Conservation (phyloP, 1,140 invertebrate genomes). For the Pseudobourletiella spinata region DNA sequence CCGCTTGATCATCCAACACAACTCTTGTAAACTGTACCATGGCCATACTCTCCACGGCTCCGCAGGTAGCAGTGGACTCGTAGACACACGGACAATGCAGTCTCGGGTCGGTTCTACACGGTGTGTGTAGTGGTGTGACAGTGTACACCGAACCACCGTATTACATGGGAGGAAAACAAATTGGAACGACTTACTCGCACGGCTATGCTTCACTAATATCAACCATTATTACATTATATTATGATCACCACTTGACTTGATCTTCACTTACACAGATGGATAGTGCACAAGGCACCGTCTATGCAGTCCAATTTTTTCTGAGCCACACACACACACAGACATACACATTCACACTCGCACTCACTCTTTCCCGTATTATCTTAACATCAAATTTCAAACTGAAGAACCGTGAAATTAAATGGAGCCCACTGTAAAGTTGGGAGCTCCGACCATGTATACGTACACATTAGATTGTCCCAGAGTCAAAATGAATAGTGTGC, state of each 20-base stretch:
- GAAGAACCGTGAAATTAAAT: slow-evolving; percentile 37
- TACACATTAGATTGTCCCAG: background rate
- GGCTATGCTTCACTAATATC: background rate
- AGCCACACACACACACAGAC: no score
- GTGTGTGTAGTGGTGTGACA: background rate
- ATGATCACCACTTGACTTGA: slow-evolving; percentile 6
- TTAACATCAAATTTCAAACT: slow-evolving; percentile 25
- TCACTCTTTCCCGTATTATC: background rate
- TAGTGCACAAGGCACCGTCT: no score
- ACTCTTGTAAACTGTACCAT: no score
- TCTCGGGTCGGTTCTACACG: background rate
- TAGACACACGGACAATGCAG: background rate
- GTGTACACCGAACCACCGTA: no score
- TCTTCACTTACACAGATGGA: slow-evolving; percentile 3
- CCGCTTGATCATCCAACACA: no score
- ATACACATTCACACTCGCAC: no score
- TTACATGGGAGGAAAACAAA: background rate
- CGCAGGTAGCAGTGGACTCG: background rate
- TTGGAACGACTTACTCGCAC: background rate
- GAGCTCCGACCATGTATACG: background rate
- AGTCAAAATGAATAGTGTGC: no score
- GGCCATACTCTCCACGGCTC: background rate
- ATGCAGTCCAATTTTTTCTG: no score
- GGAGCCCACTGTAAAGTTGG: background rate
- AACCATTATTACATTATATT: background rate